Evolutionary conservation across 2,888 invertebrate species (phyloP), one percentile per base, ranked within the genome.

Genomic region (Pyrrhosoma nymphula): DNA sequence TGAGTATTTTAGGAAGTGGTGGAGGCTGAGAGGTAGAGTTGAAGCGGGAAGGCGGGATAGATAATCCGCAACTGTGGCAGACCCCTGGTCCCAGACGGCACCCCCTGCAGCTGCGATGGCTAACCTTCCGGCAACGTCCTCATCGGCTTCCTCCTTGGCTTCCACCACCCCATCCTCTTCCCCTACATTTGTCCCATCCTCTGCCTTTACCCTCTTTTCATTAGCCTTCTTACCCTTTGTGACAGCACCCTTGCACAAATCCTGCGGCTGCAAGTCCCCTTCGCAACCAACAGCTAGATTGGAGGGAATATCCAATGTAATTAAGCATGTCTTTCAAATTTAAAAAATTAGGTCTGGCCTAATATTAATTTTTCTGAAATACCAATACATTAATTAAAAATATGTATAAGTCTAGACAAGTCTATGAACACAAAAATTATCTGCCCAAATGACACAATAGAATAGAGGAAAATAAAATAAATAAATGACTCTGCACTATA

Each of bases 31-130:
- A 35, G 97, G 97, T 95, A 97, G 95, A 35, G 96, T 96, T 12
- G 96, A 96, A 0, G 97, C 96, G 95, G 97, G 97, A 47, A 97
- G 95, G 95, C 97, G 97, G 95, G 97, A 97, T 0, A 97, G 96
- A 95, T 97, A 97, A 95, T 97, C 97, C 16, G 97, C 96, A 96
- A 97, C 96, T 47, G 96, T 96, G 47, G 96, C 93, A 69, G 93
- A 93, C 26, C 93, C 93, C 93, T 93, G 93, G 75, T 93, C 93
- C 93, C 93, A 93, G 93, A 93, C 93, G 16, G 93, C 93, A n/a
- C 93, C 93, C 35, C 93, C 93, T 26, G 89, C 89, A 35, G 82
- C 82, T 26, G 93, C 93, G 18, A 93, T 93, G 26, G 93, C 69
- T 47, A 93, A n/a, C 93, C 93, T 93, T 55, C 93, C 93, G 2